Evolutionary conservation across 1,140 invertebrate genomes (phyloP).

Genomic region (Mizuhopecten yessoensis): DNA sequence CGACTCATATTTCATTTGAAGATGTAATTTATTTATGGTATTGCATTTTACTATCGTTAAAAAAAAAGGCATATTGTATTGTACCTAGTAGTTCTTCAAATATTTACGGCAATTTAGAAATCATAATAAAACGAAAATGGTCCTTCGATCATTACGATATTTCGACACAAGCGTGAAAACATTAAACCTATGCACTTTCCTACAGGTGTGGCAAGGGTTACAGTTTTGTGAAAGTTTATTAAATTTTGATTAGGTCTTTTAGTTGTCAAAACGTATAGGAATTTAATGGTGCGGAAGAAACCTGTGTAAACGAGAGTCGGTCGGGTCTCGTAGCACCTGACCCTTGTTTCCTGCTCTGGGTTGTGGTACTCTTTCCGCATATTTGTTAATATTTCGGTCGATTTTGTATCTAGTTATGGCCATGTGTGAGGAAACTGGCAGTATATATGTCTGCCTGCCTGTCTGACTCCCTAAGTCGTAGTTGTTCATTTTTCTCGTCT

Average conservation of each 20-base stretch:
- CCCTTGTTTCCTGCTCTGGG: neutral
- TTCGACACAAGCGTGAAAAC: neutral
- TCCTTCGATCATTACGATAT: neutral
- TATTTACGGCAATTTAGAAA: neutral
- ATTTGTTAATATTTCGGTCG: neutral
- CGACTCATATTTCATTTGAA: neutral
- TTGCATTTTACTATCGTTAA: neutral
- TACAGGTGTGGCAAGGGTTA: neutral
- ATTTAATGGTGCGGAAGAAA: slow-evolving; percentile 14
- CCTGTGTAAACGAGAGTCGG: neutral
- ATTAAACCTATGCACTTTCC: neutral
- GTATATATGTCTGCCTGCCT: neutral
- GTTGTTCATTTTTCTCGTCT: neutral
- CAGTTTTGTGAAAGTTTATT: neutral
- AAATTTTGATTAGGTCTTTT: slow-evolving; percentile 19
- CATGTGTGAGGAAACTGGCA: neutral
- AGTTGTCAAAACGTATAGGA: slow-evolving; percentile 3
- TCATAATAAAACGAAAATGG: neutral
- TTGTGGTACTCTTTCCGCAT: no score
- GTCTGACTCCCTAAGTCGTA: neutral
- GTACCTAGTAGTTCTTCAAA: no score
- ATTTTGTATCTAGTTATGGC: neutral
- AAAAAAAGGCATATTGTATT: no score
- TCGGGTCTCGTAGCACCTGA: neutral
- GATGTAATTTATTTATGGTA: neutral